Evolutionary conservation across 1,140 invertebrate species (phyloP).

Genomic region (Penaeus vannamei): DNA sequence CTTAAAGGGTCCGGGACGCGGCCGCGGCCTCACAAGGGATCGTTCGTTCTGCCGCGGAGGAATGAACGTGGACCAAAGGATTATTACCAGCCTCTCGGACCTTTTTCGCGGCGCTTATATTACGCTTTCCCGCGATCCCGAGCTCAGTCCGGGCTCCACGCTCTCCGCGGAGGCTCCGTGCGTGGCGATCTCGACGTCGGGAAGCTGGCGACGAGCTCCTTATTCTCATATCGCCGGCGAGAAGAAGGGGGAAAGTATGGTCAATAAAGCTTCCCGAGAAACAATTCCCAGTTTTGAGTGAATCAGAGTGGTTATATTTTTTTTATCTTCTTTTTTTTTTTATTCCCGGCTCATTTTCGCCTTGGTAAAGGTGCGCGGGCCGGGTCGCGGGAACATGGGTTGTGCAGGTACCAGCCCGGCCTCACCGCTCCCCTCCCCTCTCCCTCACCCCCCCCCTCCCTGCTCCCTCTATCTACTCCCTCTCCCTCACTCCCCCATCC

Average conservation of each 20-base stretch:
- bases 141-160: not conserved
- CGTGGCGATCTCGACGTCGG: too few relatives aligned
- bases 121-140: slow-evolving; percentile 8
- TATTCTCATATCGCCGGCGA: too few relatives aligned
- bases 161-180: not conserved
- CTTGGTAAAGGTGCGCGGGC: slow-evolving; percentile 35
- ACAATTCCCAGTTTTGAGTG: slow-evolving; percentile 44
- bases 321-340: slow-evolving; percentile 27
- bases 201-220: not conserved
- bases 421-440: not conserved
- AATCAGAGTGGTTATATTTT: slow-evolving; percentile 34
- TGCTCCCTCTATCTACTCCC: not conserved
- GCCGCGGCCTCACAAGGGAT: not conserved
- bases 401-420: slow-evolving; percentile 37
- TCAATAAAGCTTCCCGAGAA: not conserved
- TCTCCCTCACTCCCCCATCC: not conserved
- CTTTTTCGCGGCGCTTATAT: slow-evolving; percentile 42
- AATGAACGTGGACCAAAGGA: slow-evolving; percentile 36
- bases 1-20: too few relatives aligned
- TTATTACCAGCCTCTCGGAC: slow-evolving; percentile 32
- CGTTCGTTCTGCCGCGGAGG: slow-evolving; percentile 8
- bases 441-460: not conserved
- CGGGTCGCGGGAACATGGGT: slow-evolving; percentile 25
- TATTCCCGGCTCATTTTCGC: slow-evolving; percentile 46
- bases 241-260: too few relatives aligned